phyloP scores from a whole-genome alignment of 2,888 invertebrate genomes.

The Zonitis immaculata region DNA sequence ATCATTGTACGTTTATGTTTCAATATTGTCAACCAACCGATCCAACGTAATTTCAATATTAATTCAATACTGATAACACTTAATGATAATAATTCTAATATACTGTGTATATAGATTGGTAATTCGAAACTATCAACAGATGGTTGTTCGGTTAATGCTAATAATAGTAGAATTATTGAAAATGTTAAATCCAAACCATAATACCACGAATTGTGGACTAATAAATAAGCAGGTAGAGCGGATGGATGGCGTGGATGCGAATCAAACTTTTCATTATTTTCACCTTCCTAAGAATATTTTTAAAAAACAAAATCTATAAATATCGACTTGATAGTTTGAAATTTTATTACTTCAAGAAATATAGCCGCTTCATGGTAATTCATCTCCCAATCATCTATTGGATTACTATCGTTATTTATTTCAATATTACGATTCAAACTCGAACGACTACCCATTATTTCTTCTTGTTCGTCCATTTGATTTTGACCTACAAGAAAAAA shows the following conservation, averaged over 20 bases:
- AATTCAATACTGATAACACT: conserved; percentile 73
- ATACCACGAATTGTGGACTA: conserved; percentile 85
- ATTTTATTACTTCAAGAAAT: conserved; percentile 81
- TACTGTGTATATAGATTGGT: conserved; percentile 75
- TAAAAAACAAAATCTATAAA: no score
- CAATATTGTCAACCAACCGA: conserved; percentile 76
- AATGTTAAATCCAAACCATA: conserved; percentile 75
- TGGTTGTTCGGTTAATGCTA: conserved; percentile 79
- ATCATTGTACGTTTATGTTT: conserved; percentile 80
- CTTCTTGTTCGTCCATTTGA: conserved; percentile 55
- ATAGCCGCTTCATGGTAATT: conserved; percentile 88
- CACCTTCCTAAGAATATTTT: conserved; percentile 72
- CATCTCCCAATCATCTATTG: conserved; percentile 75
- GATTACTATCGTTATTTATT: conserved; percentile 42
- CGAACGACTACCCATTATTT: conserved; percentile 61
- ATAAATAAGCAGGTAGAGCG: conserved; percentile 78
- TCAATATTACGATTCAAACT: conserved; percentile 56
- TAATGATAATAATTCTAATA: conserved; percentile 73
- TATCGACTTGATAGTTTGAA: no score
- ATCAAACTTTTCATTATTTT: conserved; percentile 87
- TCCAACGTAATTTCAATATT: conserved; percentile 78
- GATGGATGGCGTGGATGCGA: conserved; percentile 79
- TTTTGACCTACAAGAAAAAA: conserved; percentile 42
- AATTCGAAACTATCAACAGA: conserved; percentile 70
- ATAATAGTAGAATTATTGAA: conserved; percentile 65